Evolutionary conservation across 2,113 vertebrate genomes (phyloP).

Genomic region (Pelobates fuscus): DNA sequence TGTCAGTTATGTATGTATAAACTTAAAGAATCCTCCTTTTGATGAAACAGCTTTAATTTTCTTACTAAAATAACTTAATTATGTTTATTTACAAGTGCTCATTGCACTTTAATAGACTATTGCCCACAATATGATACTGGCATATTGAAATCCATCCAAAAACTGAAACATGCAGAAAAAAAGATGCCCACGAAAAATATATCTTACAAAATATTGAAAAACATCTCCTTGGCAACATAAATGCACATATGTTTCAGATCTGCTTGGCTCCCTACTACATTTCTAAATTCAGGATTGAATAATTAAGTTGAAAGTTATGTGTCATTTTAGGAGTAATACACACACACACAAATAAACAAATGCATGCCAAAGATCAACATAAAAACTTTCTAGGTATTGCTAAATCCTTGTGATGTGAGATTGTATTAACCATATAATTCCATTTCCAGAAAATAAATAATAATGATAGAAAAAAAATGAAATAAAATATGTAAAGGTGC

Average conservation of each 20-base stretch:
- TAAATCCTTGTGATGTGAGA: background rate
- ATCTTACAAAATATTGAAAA: conserved; percentile 34
- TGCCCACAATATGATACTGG: background rate
- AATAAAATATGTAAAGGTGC: no score
- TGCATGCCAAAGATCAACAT: conserved; percentile 3
- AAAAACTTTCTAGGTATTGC: background rate
- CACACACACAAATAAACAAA: background rate
- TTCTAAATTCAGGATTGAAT: conserved; percentile 29
- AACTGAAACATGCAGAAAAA: conserved; percentile 31
- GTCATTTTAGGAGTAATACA: conserved; percentile 25
- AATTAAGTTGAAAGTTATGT: conserved; percentile 21
- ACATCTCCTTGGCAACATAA: conserved; percentile 39
- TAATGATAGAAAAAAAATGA: no score
- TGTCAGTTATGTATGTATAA: no score
- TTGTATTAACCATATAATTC: no score
- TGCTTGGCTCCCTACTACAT: conserved; percentile 16
- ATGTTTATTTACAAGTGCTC: no score
- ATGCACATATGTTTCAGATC: conserved; percentile 40
- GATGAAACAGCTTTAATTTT: no score
- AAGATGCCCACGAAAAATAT: conserved; percentile 32
- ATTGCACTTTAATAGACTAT: background rate
- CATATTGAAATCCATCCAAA: no score
- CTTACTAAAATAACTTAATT: no score
- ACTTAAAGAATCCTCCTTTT: no score
- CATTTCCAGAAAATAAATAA: no score